Evolutionary conservation across 2,888 invertebrate genomes (phyloP).

Genomic region (Galerucella calmariensis): DNA sequence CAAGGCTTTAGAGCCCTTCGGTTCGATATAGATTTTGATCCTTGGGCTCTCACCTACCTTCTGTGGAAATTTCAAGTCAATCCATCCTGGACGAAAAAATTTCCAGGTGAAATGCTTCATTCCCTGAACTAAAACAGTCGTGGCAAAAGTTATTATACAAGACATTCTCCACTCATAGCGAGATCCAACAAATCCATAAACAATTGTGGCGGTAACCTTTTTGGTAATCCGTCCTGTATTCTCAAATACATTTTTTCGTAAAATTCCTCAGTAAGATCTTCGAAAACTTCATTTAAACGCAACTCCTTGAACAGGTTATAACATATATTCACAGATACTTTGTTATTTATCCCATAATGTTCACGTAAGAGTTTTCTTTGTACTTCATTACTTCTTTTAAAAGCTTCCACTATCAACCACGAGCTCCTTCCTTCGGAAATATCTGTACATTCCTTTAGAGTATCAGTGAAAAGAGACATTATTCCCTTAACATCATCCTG

Average conservation of each 20-base stretch:
- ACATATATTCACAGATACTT: background rate
- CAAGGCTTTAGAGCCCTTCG: too few relatives aligned
- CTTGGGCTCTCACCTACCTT: too few relatives aligned
- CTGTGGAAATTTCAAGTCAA: too few relatives aligned
- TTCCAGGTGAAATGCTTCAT: too few relatives aligned
- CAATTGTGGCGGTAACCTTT: background rate
- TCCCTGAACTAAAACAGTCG: too few relatives aligned
- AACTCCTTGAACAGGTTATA: background rate
- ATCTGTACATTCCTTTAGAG: constrained; percentile 4
- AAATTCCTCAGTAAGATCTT: background rate
- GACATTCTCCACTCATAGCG: background rate
- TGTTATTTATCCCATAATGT: background rate
- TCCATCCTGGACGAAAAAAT: too few relatives aligned
- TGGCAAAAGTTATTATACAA: background rate
- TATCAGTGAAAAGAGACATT: background rate
- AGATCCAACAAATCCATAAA: background rate
- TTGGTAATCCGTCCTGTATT: background rate
- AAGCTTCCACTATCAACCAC: constrained; percentile 3
- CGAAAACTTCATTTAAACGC: constrained; percentile 1
- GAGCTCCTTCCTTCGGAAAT: constrained; percentile 6
- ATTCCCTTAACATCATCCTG: background rate
- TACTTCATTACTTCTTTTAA: constrained; percentile 5
- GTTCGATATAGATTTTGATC: too few relatives aligned
- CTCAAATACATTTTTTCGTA: background rate
- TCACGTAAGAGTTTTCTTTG: background rate